Evolutionary conservation across 2,888 invertebrate genomes (phyloP).

Genomic region (Xylota segnis): DNA sequence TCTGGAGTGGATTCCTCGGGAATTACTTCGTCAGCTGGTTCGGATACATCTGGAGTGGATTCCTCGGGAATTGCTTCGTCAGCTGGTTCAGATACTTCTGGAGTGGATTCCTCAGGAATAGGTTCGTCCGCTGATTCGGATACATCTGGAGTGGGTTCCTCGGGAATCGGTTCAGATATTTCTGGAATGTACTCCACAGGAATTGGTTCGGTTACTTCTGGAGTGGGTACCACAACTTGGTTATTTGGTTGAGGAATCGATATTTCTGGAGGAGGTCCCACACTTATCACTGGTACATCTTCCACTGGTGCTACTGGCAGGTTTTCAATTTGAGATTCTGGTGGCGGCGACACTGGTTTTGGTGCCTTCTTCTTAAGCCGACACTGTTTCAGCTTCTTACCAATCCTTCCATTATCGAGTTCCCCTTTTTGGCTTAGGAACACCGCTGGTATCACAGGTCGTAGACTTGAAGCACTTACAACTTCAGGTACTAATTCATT

Average conservation of each 20-base stretch:
- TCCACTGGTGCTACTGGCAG: background rate
- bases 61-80: background rate
- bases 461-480: background rate
- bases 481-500: background rate
- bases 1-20: background rate
- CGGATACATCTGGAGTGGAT: background rate
- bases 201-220: slow-evolving; percentile 2
- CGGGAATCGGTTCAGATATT: background rate
- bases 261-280: background rate
- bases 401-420: background rate
- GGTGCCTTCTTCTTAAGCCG: slow-evolving; percentile 20
- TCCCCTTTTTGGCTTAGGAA: background rate
- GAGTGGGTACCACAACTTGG: background rate
- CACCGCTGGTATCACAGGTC: slow-evolving; percentile 5
- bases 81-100: background rate
- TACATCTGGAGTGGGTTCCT: background rate
- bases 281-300: background rate
- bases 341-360: background rate
- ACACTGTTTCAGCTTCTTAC: slow-evolving; percentile 28
- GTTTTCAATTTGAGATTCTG: background rate
- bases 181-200: background rate
- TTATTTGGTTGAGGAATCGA: background rate
- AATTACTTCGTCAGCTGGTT: background rate
- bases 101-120: background rate
- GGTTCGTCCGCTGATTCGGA: background rate